A percentile compares a stretch with the other conserved stretches of the same genome.
These are phyloP conservation scores for Acanthornis magna DNA, from an alignment of 2,797 vertebrate genomes.

Conservation along the genomic window DNA sequence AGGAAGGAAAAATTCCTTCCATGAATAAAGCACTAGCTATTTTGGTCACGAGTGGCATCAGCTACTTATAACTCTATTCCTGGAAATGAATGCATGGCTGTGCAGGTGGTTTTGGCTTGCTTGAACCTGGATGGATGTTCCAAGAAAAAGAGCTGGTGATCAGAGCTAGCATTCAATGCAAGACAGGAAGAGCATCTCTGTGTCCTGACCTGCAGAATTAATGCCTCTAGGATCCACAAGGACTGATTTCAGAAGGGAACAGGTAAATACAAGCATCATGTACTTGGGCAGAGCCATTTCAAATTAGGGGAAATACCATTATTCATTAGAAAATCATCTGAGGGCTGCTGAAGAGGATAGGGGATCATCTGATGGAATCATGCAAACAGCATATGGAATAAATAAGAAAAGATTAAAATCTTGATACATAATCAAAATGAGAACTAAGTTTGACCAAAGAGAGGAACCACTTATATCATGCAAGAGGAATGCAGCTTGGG, in stretches of 20 bases:
- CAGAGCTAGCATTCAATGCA: neutral
- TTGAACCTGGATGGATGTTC: neutral
- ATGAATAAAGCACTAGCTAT: slow-evolving; percentile 12
- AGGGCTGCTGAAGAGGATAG: neutral
- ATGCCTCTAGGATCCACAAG: neutral
- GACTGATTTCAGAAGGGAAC: neutral
- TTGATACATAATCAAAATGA: neutral
- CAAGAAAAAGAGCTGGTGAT: neutral
- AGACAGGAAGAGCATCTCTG: neutral
- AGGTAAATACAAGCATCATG: neutral
- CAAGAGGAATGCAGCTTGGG: slow-evolving; percentile 34
- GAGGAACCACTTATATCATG: neutral
- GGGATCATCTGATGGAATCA: neutral
- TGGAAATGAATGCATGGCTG: neutral
- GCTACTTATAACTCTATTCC: neutral
- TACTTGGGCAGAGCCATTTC: neutral
- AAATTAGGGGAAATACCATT: neutral
- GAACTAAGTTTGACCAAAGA: neutral
- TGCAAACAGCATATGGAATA: neutral
- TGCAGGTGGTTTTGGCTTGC: slow-evolving; percentile 19
- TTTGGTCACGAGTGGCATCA: slow-evolving; percentile 10
- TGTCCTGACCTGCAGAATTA: neutral
- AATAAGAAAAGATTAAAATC: neutral
- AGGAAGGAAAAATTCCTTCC: slow-evolving; percentile 11
- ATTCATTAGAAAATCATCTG: neutral